Evolutionary conservation across 2,888 invertebrate genomes (phyloP).

Genomic region (Cinara cedri): DNA sequence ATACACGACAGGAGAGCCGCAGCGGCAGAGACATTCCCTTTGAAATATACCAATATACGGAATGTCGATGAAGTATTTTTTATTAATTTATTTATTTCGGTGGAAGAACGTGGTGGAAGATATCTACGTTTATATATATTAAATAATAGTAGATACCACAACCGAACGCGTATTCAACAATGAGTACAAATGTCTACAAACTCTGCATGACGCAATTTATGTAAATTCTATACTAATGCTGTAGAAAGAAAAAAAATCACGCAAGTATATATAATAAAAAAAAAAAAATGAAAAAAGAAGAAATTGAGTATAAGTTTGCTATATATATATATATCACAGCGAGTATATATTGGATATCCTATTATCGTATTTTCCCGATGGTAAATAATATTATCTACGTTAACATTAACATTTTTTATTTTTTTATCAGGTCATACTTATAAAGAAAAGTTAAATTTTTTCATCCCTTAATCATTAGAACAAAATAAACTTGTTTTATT

Average conservation of each 20-base stretch:
- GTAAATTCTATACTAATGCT: conserved; percentile 40
- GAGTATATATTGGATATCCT: background rate
- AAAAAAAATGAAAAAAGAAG: conserved; percentile 38
- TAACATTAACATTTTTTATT: too few species aligned
- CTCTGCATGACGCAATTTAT: conserved; percentile 37
- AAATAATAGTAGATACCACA: too few species aligned
- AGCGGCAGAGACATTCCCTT: background rate
- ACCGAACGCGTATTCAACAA: background rate
- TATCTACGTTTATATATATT: background rate
- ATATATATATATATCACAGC: conserved; percentile 34
- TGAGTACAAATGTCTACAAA: background rate
- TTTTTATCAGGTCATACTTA: too few species aligned
- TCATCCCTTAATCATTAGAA: too few species aligned
- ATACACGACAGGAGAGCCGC: too few species aligned
- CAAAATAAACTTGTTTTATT: too few species aligned
- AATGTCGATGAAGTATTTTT: conserved; percentile 9
- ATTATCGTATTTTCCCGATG: too few species aligned
- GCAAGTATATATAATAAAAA: too few species aligned
- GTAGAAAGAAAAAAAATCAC: too few species aligned
- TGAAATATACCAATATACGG: conserved; percentile 10
- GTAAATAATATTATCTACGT: too few species aligned
- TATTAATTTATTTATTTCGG: background rate
- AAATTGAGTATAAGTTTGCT: conserved; percentile 34
- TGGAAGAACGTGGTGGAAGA: too few species aligned
- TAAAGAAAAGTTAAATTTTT: too few species aligned